Evolutionary conservation across 2,888 invertebrate species (phyloP).

Genomic region (Stegophylla sp.): DNA sequence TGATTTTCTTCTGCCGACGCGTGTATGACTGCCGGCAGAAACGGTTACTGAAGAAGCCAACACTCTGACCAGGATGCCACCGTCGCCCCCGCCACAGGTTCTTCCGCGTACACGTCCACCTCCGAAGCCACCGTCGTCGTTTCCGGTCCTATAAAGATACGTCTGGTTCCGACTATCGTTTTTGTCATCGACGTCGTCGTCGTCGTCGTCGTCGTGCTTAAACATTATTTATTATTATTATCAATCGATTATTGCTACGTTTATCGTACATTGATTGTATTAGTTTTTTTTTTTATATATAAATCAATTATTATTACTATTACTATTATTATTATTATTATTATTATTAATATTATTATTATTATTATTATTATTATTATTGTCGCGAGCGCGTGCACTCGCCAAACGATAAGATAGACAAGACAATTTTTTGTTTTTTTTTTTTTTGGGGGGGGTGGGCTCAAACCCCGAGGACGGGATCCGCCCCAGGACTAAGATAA

Average conservation of each 20-base stretch:
- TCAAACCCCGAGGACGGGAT: conserved; percentile 25
- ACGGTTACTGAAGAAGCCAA: conserved; percentile 67
- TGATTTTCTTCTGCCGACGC: conserved; percentile 92
- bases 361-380: not conserved
- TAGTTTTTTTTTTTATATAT: conserved; percentile 20
- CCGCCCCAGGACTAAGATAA: not conserved
- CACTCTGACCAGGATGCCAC: conserved; percentile 52
- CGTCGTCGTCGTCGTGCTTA: not conserved
- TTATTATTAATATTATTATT: not conserved
- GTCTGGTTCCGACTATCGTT: not conserved
- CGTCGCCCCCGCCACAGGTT: not conserved
- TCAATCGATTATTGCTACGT: not conserved
- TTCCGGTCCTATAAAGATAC: not conserved
- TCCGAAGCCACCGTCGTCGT: not conserved
- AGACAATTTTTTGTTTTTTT: not conserved
- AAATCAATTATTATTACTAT: no score
- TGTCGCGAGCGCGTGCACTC: not conserved
- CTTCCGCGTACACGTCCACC: no score
- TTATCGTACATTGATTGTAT: conserved; percentile 1
- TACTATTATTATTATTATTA: conserved; percentile 27
- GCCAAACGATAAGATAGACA: not conserved
- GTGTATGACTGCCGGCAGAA: conserved; percentile 95
- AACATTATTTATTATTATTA: conserved; percentile 25
- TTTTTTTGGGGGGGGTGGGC: not conserved
- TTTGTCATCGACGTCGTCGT: not conserved